Evolutionary conservation across 1,140 invertebrate genomes (phyloP).

Genomic region (Sycophaga agraensis): DNA sequence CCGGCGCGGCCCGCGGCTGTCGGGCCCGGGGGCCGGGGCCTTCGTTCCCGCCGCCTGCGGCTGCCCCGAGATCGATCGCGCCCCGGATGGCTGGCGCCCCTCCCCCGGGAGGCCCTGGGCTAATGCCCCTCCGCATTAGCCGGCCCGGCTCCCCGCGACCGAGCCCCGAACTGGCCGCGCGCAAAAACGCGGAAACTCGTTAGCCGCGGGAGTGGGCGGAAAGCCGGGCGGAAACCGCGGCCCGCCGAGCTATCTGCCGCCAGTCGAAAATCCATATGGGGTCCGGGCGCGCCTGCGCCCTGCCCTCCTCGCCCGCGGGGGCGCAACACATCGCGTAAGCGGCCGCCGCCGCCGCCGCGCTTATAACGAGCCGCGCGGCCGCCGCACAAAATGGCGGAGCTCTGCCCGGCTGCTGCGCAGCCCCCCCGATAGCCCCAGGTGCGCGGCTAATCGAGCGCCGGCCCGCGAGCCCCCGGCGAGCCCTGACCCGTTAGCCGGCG

Average conservation of each 20-base stretch:
- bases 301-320: not conserved
- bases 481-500: too few relatives aligned
- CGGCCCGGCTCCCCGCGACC: too few relatives aligned
- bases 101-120: too few relatives aligned
- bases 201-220: not conserved
- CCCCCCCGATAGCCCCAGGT: not conserved
- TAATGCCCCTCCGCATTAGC: too few relatives aligned
- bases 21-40: too few relatives aligned
- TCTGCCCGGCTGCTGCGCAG: too few relatives aligned
- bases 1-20: too few relatives aligned
- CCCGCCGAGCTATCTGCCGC: not conserved
- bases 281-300: slow-evolving; percentile 12
- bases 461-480: too few relatives aligned
- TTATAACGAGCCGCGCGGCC: not conserved
- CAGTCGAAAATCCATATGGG: slow-evolving; percentile 21
- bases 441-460: too few relatives aligned
- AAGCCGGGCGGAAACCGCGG: not conserved
- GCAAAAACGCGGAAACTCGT: too few relatives aligned
- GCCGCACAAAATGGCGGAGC: slow-evolving; percentile 8
- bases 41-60: too few relatives aligned
- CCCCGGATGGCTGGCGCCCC: not conserved
- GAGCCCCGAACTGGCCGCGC: too few relatives aligned
- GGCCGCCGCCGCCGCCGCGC: not conserved
- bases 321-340: slow-evolving; percentile 3
- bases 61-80: slow-evolving; percentile 37